Evolutionary conservation across 2,888 invertebrate species (phyloP).

Genomic region (Idaea biselata): DNA sequence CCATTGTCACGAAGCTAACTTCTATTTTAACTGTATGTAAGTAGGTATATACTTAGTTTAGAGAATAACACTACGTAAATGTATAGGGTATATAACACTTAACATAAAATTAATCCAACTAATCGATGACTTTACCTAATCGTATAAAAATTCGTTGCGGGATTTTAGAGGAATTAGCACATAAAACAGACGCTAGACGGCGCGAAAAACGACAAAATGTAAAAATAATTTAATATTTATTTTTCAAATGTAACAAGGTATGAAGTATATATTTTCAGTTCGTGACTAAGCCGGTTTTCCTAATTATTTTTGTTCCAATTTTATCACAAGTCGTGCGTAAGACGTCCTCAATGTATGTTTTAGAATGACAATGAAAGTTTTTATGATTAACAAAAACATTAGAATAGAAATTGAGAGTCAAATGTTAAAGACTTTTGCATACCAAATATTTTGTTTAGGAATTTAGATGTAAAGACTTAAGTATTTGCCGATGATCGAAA

Average conservation of each 20-base stretch:
- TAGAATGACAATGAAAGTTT: slow-evolving; percentile 19
- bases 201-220: too few species aligned
- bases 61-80: too few species aligned
- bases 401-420: neutral
- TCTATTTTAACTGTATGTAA: too few species aligned
- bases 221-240: neutral
- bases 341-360: slow-evolving; percentile 25
- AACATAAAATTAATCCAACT: too few species aligned
- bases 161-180: too few species aligned
- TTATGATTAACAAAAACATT: neutral
- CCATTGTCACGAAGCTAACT: too few species aligned
- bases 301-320: slow-evolving; percentile 19
- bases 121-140: too few species aligned
- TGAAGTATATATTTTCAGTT: neutral
- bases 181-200: too few species aligned
- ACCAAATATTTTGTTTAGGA: neutral
- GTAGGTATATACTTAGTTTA: too few species aligned
- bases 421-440: neutral
- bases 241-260: neutral
- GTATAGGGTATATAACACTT: too few species aligned
- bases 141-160: too few species aligned
- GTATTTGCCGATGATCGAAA: neutral
- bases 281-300: neutral
- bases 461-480: neutral
- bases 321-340: slow-evolving; percentile 30